These are phyloP conservation scores for Psettodes erumei DNA, from an alignment of 2,113 vertebrate species.

Conservation along the genomic window DNA sequence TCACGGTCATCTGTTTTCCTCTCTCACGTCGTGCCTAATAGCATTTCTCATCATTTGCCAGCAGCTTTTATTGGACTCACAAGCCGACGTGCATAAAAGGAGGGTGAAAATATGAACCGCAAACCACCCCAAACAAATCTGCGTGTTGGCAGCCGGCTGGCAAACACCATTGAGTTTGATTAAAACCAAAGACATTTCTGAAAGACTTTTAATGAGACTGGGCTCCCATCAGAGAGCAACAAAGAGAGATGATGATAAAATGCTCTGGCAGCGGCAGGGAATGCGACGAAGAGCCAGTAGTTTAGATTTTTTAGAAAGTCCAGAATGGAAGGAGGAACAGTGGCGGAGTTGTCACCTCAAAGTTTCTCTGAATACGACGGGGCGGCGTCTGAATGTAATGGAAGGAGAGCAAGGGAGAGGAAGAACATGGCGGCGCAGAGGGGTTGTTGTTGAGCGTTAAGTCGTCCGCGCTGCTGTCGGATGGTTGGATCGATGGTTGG, in stretches of 20 bases:
- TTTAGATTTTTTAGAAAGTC: background rate
- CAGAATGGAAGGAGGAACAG: background rate
- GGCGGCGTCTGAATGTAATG: too few species aligned
- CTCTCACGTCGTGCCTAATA: conserved; percentile 8
- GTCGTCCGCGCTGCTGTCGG: too few species aligned
- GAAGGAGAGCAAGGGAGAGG: background rate
- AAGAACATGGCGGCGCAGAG: background rate
- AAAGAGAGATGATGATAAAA: conserved; percentile 15
- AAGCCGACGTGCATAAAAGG: conserved; percentile 5
- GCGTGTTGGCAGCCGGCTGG: conserved; percentile 1
- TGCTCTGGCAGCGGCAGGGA: background rate
- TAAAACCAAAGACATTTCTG: background rate
- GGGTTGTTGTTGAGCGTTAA: conserved; percentile 2
- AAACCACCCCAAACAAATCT: conserved; percentile 5
- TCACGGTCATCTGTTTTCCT: conserved; percentile 2
- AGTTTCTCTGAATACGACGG: background rate
- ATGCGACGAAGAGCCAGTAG: background rate
- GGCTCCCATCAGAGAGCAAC: background rate
- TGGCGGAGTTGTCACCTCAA: background rate
- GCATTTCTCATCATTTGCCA: conserved; percentile 16
- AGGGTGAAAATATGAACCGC: background rate
- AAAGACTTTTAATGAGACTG: conserved; percentile 4
- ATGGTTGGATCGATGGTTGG: too few species aligned
- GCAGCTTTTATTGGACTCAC: conserved; percentile 3
- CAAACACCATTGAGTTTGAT: conserved; percentile 22